A percentile compares a stretch with the other conserved stretches of the same genome.
Evolutionary conservation across 1,140 invertebrate genomes (phyloP).

Genomic region (Drosophila cardini): DNA sequence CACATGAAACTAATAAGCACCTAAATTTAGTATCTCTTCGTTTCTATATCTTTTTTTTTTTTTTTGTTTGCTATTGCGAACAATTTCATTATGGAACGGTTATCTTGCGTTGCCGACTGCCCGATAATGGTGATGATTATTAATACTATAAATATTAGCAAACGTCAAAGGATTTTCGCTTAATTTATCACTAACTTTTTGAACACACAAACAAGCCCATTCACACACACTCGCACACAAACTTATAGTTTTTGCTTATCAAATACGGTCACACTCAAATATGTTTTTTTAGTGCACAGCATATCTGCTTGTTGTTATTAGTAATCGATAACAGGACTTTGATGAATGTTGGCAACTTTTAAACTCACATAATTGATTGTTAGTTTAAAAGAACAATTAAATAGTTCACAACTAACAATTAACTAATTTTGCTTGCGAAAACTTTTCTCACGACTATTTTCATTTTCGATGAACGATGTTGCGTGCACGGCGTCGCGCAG

Average conservation of each 20-base stretch:
- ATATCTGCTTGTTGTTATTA: neutral
- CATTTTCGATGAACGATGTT: neutral
- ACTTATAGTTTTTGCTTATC: slow-evolving; percentile 5
- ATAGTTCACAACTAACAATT: neutral
- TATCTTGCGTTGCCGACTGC: slow-evolving; percentile 45
- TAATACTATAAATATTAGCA: slow-evolving; percentile 78
- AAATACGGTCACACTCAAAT: neutral
- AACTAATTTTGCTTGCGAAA: slow-evolving; percentile 1
- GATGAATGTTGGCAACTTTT: neutral
- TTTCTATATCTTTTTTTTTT: neutral
- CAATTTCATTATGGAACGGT: slow-evolving; percentile 56
- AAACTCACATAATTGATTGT: neutral
- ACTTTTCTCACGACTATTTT: neutral
- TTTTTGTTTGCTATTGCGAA: slow-evolving; percentile 52
- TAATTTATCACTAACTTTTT: slow-evolving; percentile 66
- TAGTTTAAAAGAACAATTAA: neutral
- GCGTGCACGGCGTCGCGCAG: slow-evolving; percentile 34
- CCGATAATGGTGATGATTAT: slow-evolving; percentile 74
- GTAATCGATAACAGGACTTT: neutral
- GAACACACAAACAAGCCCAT: slow-evolving; percentile 9
- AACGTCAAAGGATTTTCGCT: slow-evolving; percentile 75
- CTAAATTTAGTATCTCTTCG: slow-evolving; percentile 5
- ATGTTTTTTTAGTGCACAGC: neutral
- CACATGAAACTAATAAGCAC: slow-evolving; percentile 73
- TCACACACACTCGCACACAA: neutral